Percentiles rank a stretch among this genome's conserved stretches.
Evolutionary conservation across 2,888 invertebrate genomes (phyloP).

Genomic region (Diarsia brunnea): DNA sequence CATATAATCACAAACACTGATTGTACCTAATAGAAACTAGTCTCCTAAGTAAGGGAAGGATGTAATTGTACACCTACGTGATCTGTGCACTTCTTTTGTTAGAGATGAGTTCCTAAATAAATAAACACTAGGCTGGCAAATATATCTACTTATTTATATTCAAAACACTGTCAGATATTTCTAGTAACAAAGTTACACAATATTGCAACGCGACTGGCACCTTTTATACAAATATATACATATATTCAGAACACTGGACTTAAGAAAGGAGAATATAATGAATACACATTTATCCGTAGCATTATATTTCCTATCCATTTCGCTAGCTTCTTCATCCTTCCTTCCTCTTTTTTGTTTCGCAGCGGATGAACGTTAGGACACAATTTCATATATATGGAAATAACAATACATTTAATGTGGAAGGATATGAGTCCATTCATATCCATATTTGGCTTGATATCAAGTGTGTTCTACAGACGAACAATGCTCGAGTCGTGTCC

Average conservation of each 20-base stretch:
- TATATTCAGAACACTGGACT: slow-evolving; percentile 22
- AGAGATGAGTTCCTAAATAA: no score
- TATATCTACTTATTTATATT: background rate
- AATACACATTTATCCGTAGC: slow-evolving; percentile 40
- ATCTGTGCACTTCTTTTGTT: no score
- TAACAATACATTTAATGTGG: slow-evolving; percentile 61
- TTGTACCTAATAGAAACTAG: no score
- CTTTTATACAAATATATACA: slow-evolving; percentile 3
- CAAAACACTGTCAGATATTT: background rate
- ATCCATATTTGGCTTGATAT: slow-evolving; percentile 65
- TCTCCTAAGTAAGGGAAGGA: no score
- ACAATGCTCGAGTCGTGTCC: slow-evolving; percentile 39
- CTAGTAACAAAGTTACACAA: background rate
- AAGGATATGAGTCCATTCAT: slow-evolving; percentile 59
- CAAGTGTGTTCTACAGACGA: slow-evolving; percentile 47
- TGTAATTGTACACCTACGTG: no score
- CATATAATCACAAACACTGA: background rate
- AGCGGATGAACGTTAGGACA: slow-evolving; percentile 45
- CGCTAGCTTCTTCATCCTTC: slow-evolving; percentile 27
- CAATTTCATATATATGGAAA: slow-evolving; percentile 65
- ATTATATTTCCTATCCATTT: slow-evolving; percentile 50
- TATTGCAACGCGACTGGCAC: slow-evolving; percentile 1
- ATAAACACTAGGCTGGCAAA: background rate
- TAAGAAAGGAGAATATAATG: slow-evolving; percentile 36
- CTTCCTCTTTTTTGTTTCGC: slow-evolving; percentile 49